These are phyloP conservation scores for Nannoperca australis DNA, from an alignment of 2,797 vertebrate species.

Conservation along the genomic window DNA sequence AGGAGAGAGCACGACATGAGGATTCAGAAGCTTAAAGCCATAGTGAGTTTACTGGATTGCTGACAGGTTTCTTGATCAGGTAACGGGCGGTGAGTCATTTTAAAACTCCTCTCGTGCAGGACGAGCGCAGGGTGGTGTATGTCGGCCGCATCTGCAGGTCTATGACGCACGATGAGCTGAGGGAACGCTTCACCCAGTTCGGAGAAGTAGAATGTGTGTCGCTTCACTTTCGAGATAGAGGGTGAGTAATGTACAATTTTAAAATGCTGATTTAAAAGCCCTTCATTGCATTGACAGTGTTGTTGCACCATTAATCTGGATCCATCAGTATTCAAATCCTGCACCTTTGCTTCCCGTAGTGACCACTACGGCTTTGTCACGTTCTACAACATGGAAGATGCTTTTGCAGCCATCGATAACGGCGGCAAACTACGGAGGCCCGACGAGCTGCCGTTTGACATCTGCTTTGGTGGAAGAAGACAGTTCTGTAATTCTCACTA, in stretches of 20 bases:
- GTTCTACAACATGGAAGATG: slow-evolving; percentile 92
- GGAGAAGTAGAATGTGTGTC: slow-evolving; percentile 96
- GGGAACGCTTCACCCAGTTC: slow-evolving; percentile 93
- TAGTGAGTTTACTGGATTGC: slow-evolving; percentile 72
- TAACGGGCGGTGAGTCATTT: neutral
- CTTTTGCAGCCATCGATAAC: slow-evolving; percentile 94
- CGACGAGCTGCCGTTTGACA: slow-evolving; percentile 94
- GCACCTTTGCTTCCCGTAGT: slow-evolving; percentile 65
- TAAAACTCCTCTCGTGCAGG: slow-evolving; percentile 76
- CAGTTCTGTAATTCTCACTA: slow-evolving; percentile 96
- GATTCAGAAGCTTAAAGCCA: slow-evolving; percentile 83
- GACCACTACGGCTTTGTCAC: slow-evolving; percentile 97
- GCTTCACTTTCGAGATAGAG: slow-evolving; percentile 92
- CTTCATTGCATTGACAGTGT: too few species aligned
- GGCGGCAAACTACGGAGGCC: slow-evolving; percentile 90
- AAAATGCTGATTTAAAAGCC: neutral
- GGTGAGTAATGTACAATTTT: slow-evolving; percentile 80
- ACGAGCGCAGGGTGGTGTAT: slow-evolving; percentile 96
- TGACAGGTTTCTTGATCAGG: neutral
- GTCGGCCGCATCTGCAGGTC: slow-evolving; percentile 92
- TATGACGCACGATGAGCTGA: slow-evolving; percentile 93
- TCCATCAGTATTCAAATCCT: neutral
- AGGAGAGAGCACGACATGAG: slow-evolving; percentile 68
- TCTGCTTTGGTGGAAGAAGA: slow-evolving; percentile 95
- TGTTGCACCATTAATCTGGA: neutral